These are phyloP conservation scores for Tachysurus fulvidraco DNA, from an alignment of 2,113 vertebrate genomes.

Conservation along the genomic window DNA sequence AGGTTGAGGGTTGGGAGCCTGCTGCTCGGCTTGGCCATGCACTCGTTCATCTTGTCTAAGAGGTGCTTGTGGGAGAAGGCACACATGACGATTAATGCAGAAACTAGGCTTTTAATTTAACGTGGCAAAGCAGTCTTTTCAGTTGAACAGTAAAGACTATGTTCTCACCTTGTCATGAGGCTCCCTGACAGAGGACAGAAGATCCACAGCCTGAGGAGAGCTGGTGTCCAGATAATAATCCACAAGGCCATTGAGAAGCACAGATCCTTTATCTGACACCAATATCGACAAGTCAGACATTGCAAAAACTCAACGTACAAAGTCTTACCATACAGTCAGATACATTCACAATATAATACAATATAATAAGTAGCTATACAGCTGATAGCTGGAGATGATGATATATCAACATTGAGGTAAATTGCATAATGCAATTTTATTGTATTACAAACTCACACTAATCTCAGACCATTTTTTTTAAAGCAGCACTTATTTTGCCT, in stretches of 20 bases:
- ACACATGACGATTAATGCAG: slow-evolving; percentile 2
- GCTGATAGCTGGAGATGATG: background rate
- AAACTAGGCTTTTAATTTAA: background rate
- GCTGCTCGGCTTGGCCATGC: slow-evolving; percentile 79
- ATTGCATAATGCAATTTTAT: background rate
- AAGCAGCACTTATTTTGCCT: background rate
- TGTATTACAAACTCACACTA: background rate
- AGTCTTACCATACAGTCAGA: background rate
- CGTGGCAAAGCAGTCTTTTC: background rate
- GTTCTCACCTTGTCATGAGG: slow-evolving; percentile 90
- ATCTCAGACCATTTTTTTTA: background rate
- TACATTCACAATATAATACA: background rate
- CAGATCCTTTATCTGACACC: slow-evolving; percentile 83
- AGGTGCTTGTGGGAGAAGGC: slow-evolving; percentile 73
- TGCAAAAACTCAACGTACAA: background rate
- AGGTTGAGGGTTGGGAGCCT: slow-evolving; percentile 82
- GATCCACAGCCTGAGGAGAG: slow-evolving; percentile 83
- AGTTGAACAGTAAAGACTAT: background rate
- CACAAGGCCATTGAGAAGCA: slow-evolving; percentile 86
- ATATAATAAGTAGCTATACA: background rate
- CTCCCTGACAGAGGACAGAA: slow-evolving; percentile 89
- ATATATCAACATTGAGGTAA: background rate
- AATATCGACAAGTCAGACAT: background rate
- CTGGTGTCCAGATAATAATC: slow-evolving; percentile 89
- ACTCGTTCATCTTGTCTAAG: slow-evolving; percentile 93